Conservation (phyloP, 35 echinoderm and acorn worm genomes). For the Heliocidaris erythrogramma region DNA sequence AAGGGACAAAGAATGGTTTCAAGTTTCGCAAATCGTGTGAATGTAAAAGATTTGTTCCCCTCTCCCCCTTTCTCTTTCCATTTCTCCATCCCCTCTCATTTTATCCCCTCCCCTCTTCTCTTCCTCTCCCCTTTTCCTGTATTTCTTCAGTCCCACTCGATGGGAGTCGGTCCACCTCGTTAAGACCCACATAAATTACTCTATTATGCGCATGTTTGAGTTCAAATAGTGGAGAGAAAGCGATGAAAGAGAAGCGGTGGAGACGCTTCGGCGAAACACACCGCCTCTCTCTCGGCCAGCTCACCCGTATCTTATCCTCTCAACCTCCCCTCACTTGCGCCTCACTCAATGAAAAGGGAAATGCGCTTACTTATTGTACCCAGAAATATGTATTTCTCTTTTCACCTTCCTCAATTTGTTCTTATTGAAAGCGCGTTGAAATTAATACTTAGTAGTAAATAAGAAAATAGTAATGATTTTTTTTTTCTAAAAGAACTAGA, state of each 20-base stretch:
- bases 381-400: neutral
- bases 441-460: too few species aligned
- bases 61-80: neutral
- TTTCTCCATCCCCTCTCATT: neutral
- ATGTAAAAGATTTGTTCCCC: slow-evolving; percentile 44
- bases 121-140: neutral
- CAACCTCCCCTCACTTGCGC: neutral
- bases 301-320: neutral
- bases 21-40: slow-evolving; percentile 53
- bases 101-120: neutral
- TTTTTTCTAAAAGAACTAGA: too few species aligned
- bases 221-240: slow-evolving; percentile 31
- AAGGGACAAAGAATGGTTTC: slow-evolving; percentile 50
- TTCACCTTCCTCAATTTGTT: neutral
- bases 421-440: too few species aligned
- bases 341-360: neutral
- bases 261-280: neutral
- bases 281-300: neutral
- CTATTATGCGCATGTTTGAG: slow-evolving; percentile 54
- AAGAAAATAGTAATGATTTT: too few species aligned
- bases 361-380: neutral
- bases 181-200: slow-evolving; percentile 53
- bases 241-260: slow-evolving; percentile 34
- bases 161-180: slow-evolving; percentile 42
- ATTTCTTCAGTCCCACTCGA: neutral